phyloP scores from a whole-genome alignment of 1,140 invertebrate genomes.

The Papilio helenus region DNA sequence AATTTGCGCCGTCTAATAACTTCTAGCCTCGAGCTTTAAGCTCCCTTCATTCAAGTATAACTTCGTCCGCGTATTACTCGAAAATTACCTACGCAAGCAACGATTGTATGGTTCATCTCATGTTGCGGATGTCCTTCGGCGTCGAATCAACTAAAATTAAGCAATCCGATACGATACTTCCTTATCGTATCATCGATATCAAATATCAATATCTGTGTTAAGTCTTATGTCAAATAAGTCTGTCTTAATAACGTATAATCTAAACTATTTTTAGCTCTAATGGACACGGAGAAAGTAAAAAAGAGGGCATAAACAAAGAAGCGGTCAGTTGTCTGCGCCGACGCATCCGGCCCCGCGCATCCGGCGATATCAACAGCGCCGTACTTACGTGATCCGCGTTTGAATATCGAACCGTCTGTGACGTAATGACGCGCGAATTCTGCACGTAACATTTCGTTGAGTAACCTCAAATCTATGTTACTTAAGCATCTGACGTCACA shows the following conservation, averaged over 20 bases:
- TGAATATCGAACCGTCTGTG: conserved; percentile 37
- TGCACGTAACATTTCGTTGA: background rate
- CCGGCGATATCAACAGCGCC: conserved; percentile 29
- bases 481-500: background rate
- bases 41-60: background rate
- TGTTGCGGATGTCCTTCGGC: no score
- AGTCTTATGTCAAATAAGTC: no score
- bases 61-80: background rate
- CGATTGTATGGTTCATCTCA: no score
- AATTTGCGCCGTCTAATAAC: background rate
- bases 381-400: conserved; percentile 34
- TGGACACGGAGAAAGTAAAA: conserved; percentile 26
- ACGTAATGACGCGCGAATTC: conserved; percentile 31
- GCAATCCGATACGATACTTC: no score
- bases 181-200: no score
- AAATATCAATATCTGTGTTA: no score
- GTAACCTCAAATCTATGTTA: conserved; percentile 10
- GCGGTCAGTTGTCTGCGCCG: conserved; percentile 37
- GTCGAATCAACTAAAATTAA: no score
- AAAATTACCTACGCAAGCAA: no score
- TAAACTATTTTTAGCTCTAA: background rate
- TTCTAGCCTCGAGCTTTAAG: background rate
- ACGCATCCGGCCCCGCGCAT: conserved; percentile 27
- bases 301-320: conserved; percentile 31
- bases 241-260: no score